A percentile compares a stretch with the other conserved stretches of the same genome.
Evolutionary conservation across 2,797 vertebrate genomes (phyloP).

Genomic region (Notoglanidium macrostoma): DNA sequence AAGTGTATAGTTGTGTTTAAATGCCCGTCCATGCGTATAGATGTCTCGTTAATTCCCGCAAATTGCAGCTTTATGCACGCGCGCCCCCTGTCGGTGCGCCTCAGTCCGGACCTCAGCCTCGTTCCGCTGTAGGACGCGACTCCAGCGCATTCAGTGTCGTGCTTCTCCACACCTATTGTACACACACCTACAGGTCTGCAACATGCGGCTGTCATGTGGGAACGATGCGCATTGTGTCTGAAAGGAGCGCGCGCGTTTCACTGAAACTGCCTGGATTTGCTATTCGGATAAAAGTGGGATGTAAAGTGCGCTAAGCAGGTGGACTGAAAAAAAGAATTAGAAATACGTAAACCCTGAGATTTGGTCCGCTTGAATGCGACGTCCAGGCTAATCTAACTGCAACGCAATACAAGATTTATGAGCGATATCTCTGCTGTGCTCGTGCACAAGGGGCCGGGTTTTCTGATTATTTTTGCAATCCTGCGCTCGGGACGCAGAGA

Average conservation of each 20-base stretch:
- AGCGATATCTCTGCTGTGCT: background rate
- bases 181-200: background rate
- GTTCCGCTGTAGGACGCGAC: slow-evolving; percentile 31
- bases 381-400: background rate
- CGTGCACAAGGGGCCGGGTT: background rate
- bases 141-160: slow-evolving; percentile 32
- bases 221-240: background rate
- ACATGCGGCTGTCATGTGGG: background rate
- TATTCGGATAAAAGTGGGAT: background rate
- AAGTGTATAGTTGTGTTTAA: background rate
- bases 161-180: background rate
- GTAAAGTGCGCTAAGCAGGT: slow-evolving; percentile 4
- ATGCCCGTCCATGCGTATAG: background rate
- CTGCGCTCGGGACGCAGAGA: slow-evolving; percentile 18
- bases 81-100: slow-evolving; percentile 72
- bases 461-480: background rate
- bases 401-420: background rate
- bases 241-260: background rate
- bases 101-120: slow-evolving; percentile 29
- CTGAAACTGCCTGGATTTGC: background rate
- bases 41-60: slow-evolving; percentile 57
- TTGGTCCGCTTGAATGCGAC: background rate
- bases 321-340: too few relatives aligned
- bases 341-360: background rate
- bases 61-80: slow-evolving; percentile 68